phyloP scores from a whole-genome alignment of 2,888 invertebrate species.

The Drosophila borealis region DNA sequence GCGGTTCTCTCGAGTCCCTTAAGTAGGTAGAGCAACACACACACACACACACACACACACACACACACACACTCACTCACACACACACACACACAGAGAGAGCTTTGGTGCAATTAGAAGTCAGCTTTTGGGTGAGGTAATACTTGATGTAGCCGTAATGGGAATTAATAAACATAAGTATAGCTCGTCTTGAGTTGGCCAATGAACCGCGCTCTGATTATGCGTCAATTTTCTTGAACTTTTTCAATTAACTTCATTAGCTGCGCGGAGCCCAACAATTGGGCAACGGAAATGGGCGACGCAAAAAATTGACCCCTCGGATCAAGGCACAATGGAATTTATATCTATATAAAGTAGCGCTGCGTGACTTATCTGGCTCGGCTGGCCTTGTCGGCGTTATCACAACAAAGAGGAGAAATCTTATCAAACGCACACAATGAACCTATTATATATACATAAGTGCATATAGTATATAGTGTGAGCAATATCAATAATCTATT shows the following conservation, averaged over 20 bases:
- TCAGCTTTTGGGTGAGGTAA: conserved; percentile 61
- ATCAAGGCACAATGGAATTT: conserved; percentile 31
- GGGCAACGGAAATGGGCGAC: conserved; percentile 65
- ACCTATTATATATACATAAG: conserved; percentile 2
- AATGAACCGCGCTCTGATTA: conserved; percentile 60
- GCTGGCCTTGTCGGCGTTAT: conserved; percentile 67
- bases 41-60: conserved; percentile 2
- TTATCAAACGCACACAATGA: conserved; percentile 49
- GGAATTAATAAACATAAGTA: conserved; percentile 43
- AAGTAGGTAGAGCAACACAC: conserved; percentile 45
- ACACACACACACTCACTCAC: conserved; percentile 1
- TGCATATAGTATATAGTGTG: conserved; percentile 14
- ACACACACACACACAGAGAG: conserved; percentile 3
- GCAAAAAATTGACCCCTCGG: conserved; percentile 63
- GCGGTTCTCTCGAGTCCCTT: conserved; percentile 27
- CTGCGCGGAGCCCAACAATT: conserved; percentile 41
- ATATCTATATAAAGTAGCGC: conserved; percentile 3
- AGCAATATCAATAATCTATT: conserved; percentile 55
- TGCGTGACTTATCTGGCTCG: conserved; percentile 45
- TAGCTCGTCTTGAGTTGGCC: conserved; percentile 44
- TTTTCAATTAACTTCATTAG: conserved; percentile 68
- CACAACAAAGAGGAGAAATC: conserved; percentile 53
- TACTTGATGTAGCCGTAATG: conserved; percentile 20
- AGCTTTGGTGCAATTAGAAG: conserved; percentile 57
- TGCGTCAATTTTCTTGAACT: conserved; percentile 66